Conservation (phyloP, 1,140 invertebrate genomes). For the Diabrotica virgifera region DNA sequence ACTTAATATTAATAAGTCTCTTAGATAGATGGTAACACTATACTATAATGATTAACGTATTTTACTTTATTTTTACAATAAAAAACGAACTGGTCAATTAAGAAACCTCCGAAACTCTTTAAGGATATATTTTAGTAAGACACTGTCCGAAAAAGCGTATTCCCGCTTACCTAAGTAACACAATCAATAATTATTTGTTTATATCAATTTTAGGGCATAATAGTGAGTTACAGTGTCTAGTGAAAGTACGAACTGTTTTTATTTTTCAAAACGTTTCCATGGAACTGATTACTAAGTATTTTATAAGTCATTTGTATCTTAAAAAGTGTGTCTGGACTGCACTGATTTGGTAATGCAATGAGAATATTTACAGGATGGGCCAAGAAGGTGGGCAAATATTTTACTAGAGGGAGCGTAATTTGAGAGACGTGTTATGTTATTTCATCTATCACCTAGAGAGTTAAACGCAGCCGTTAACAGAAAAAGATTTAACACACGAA, state of each 20-base stretch:
- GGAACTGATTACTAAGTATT: conserved; percentile 22
- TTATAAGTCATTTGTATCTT: conserved; percentile 14
- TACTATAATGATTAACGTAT: background rate
- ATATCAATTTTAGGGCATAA: conserved; percentile 27
- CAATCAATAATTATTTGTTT: conserved; percentile 23
- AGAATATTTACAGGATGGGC: background rate
- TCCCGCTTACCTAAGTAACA: conserved; percentile 14
- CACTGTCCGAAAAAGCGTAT: background rate
- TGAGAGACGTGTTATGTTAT: too few relatives aligned
- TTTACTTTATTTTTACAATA: too few relatives aligned
- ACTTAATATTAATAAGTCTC: too few relatives aligned
- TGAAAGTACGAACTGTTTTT: conserved; percentile 16
- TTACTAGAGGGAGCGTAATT: background rate
- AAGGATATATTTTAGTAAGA: too few relatives aligned
- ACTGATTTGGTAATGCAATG: background rate
- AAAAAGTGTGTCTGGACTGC: background rate
- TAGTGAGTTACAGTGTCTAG: conserved; percentile 30
- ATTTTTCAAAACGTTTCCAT: conserved; percentile 16
- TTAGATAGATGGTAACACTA: background rate
- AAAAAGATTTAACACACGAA: too few relatives aligned
- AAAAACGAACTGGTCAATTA: background rate
- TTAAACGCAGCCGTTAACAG: too few relatives aligned
- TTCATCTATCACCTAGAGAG: too few relatives aligned
- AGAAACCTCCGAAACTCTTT: background rate
- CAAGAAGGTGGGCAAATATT: background rate